Evolutionary conservation across 2,888 invertebrate genomes (phyloP).

Genomic region (Hesperia comma): DNA sequence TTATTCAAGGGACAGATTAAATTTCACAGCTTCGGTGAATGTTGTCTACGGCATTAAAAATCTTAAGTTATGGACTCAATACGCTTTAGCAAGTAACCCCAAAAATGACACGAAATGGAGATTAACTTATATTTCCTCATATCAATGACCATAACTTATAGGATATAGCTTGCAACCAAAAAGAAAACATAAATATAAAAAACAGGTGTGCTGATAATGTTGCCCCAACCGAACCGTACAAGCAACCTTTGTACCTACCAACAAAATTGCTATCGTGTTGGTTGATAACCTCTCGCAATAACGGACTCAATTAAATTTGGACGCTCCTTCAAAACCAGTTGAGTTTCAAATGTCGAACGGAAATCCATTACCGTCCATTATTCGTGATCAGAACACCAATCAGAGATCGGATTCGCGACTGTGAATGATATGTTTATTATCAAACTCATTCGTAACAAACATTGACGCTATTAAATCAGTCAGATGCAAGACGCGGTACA

Average conservation of each 20-base stretch:
- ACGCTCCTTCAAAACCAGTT: slow-evolving; percentile 26
- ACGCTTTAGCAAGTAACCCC: too few species aligned
- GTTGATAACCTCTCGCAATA: slow-evolving; percentile 2
- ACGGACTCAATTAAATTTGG: slow-evolving; percentile 11
- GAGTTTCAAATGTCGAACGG: slow-evolving; percentile 27
- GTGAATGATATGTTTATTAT: slow-evolving; percentile 26
- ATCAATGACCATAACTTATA: too few species aligned
- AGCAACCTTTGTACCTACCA: background rate
- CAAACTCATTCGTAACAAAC: slow-evolving; percentile 23
- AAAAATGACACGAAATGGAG: too few species aligned
- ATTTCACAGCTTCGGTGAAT: too few species aligned
- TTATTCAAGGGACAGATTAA: too few species aligned
- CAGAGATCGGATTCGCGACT: slow-evolving; percentile 29
- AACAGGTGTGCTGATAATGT: background rate
- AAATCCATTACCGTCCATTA: slow-evolving; percentile 32
- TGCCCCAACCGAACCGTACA: background rate
- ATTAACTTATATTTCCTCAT: too few species aligned
- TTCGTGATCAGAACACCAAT: slow-evolving; percentile 23
- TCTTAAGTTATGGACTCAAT: too few species aligned
- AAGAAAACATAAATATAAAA: too few species aligned
- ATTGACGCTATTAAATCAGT: slow-evolving; percentile 35
- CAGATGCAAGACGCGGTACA: slow-evolving; percentile 28
- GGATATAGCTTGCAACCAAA: too few species aligned
- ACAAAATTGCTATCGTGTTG: background rate
- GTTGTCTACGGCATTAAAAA: too few species aligned